Evolutionary conservation across 2,113 vertebrate genomes (phyloP).

Genomic region (Anguilla rostrata): DNA sequence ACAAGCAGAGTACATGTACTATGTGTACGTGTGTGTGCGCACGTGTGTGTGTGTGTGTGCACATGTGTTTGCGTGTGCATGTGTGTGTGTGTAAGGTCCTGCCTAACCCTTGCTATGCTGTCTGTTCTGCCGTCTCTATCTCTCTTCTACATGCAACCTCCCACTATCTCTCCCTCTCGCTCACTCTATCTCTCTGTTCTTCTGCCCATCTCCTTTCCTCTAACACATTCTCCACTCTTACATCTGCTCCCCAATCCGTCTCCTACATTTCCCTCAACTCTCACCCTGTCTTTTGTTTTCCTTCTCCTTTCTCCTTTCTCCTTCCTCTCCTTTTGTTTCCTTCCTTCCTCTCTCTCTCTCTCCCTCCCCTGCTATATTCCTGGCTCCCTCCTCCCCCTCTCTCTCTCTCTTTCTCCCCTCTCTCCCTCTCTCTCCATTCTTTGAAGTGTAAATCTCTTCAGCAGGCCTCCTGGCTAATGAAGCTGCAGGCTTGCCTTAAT

Average conservation of each 20-base stretch:
- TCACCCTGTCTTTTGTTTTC: background rate
- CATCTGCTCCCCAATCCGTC: background rate
- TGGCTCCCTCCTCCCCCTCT: background rate
- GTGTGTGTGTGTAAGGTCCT: background rate
- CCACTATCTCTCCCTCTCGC: background rate
- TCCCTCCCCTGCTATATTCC: background rate
- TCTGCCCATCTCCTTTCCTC: background rate
- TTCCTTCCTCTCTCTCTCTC: background rate
- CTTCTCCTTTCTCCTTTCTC: background rate
- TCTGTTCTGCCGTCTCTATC: background rate
- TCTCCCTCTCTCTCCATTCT: slow-evolving; percentile 26
- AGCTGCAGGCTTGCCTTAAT: slow-evolving; percentile 40
- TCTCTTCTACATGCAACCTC: background rate
- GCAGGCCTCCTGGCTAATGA: slow-evolving; percentile 50
- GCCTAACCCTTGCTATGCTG: background rate
- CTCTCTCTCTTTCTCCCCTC: background rate
- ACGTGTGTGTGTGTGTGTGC: too few relatives aligned
- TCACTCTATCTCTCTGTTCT: background rate
- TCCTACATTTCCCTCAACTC: background rate
- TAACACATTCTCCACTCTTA: background rate
- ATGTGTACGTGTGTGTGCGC: too few relatives aligned
- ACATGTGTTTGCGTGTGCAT: background rate
- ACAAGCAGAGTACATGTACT: too few relatives aligned
- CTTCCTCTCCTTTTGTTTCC: background rate
- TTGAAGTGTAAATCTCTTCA: slow-evolving; percentile 57